Evolutionary conservation across 2,888 invertebrate genomes (phyloP), one percentile per base, ranked within the genome.

Genomic region (Ormia ochracea): DNA sequence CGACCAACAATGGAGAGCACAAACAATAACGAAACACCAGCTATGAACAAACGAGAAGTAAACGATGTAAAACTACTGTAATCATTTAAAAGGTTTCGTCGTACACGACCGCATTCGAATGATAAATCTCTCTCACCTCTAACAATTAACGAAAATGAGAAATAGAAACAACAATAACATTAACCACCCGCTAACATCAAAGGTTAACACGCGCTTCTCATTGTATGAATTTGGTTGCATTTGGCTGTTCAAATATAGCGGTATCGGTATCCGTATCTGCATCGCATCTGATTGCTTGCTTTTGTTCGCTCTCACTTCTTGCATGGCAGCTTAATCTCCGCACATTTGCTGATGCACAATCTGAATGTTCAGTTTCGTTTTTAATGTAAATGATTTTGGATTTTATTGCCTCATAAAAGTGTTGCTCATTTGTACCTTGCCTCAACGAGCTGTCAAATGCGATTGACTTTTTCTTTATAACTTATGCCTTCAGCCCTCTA

Each of bases 101-200:
- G 12, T n/a, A 23, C 36, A 26, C 33, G 19, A 26, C 10, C 52
- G 43, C 26, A 48, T 14, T 38, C 14, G 54, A 54, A 66, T 56
- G 72, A 80, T 80, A 80, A 80, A 76, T 76, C 76, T 76, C 61
- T 72, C 76, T 76, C 72, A 68, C 72, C 72, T 76, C 68, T 58
- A 28, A 72, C 33, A 76, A 45, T 72, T 56, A 70, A 70, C 48
- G 17, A 33, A 28, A 10, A n/a, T 14, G n/a, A 23, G 36, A 28
- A 54, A 45, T n/a, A 56, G 21, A 21, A 58, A 38, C 31, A 54
- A 61, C 50, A 43, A 63, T 58, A 65, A 52, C 52, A 61, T 61
- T 61, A 72, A 76, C 80, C 80, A 80, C 80, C 76, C 80, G 76
- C 80, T 73, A 80, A 80, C 80, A 80, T 80, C 80, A 80, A 80